Percentiles rank a stretch among this genome's conserved stretches.
These are phyloP conservation scores for Oryzias sinensis DNA, from an alignment of 2,797 vertebrate species.

Conservation along the genomic window DNA sequence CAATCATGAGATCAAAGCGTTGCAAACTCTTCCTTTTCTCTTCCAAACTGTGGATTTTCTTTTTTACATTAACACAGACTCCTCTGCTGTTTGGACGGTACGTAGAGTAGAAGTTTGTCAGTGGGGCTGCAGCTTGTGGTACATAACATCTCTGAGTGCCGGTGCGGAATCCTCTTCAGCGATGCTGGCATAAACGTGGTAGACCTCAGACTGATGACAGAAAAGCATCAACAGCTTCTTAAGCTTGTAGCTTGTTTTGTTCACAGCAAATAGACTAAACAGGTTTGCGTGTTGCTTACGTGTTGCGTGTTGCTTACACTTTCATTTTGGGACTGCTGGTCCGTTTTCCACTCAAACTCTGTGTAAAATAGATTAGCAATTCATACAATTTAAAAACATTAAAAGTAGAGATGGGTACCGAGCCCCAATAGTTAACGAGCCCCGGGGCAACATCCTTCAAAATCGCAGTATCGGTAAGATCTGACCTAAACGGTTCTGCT, in stretches of 20 bases:
- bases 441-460: no score
- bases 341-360: neutral
- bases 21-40: no score
- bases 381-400: neutral
- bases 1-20: no score
- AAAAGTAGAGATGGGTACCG: neutral
- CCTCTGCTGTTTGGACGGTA: no score
- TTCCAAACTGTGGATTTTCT: no score
- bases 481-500: no score
- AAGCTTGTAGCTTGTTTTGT: neutral
- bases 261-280: neutral
- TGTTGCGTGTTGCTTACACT: slow-evolving; percentile 5
- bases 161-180: neutral
- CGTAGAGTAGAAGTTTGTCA: neutral
- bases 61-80: no score
- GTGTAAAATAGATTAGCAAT: neutral
- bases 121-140: neutral
- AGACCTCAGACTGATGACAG: neutral
- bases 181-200: slow-evolving; percentile 9
- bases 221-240: neutral
- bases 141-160: neutral
- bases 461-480: no score
- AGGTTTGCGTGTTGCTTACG: slow-evolving; percentile 2
- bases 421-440: no score
- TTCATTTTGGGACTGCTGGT: neutral